phyloP scores from a whole-genome alignment of 2,113 vertebrate genomes.

The Passer domesticus region DNA sequence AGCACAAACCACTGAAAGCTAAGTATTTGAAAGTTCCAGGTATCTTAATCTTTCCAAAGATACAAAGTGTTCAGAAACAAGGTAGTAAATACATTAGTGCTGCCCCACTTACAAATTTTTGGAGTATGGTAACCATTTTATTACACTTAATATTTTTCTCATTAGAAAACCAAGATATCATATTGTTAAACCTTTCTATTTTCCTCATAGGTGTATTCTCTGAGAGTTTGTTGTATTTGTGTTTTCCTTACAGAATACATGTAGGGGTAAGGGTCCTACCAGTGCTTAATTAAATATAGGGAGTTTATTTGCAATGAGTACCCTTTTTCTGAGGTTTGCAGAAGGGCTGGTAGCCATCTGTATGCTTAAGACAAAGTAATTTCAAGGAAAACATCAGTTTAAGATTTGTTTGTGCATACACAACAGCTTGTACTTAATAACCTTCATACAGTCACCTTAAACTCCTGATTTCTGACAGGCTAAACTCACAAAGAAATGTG shows the following conservation, averaged over 20 bases:
- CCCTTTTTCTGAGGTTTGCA: constrained; percentile 17
- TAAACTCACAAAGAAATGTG: constrained; percentile 22
- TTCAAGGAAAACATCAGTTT: constrained; percentile 18
- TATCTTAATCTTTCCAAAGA: neutral
- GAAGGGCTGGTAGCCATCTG: constrained; percentile 23
- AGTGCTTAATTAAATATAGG: neutral
- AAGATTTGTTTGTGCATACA: constrained; percentile 32
- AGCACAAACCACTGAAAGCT: constrained; percentile 27
- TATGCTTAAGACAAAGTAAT: constrained; percentile 25
- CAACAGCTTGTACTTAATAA: constrained; percentile 29
- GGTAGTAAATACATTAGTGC: constrained; percentile 1
- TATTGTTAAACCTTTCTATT: neutral
- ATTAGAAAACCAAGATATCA: neutral
- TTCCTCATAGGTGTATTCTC: neutral
- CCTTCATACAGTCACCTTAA: neutral
- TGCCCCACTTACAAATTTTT: neutral
- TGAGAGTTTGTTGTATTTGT: constrained; percentile 6
- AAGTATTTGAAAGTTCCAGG: constrained; percentile 1
- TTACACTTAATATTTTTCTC: neutral
- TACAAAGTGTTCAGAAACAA: constrained; percentile 17
- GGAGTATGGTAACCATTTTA: neutral
- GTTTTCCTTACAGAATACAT: constrained; percentile 14
- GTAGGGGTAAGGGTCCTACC: neutral
- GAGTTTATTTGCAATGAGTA: neutral
- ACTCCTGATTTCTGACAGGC: neutral